Evolutionary conservation across 2,113 vertebrate genomes (phyloP).

Genomic region (Calypte anna): DNA sequence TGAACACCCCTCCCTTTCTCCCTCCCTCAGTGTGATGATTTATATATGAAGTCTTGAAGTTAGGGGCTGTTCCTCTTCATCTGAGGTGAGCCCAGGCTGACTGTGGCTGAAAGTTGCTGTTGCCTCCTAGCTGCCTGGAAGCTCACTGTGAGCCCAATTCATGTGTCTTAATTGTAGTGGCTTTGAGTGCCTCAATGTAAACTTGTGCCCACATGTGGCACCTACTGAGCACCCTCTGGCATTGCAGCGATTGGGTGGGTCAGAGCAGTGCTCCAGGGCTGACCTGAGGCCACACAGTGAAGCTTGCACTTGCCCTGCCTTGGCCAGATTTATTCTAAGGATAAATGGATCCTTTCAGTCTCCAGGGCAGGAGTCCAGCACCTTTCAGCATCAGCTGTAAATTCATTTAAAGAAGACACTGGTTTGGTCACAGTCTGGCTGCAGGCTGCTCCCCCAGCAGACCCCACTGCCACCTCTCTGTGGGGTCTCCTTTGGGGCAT

Average conservation of each 20-base stretch:
- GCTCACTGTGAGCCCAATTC: not conserved
- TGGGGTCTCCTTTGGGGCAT: not conserved
- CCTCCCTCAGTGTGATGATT: constrained; percentile 1
- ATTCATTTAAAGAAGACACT: constrained; percentile 6
- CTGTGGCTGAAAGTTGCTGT: constrained; percentile 59
- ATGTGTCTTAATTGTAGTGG: not conserved
- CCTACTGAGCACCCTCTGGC: not conserved
- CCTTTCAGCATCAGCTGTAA: constrained; percentile 56
- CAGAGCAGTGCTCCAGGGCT: not conserved
- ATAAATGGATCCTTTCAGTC: constrained; percentile 7
- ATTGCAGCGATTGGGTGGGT: not conserved
- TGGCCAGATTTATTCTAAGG: not conserved
- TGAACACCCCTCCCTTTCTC: constrained; percentile 5
- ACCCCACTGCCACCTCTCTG: not conserved
- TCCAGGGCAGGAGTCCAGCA: constrained; percentile 38
- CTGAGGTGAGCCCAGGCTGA: not conserved
- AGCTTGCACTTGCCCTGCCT: not conserved
- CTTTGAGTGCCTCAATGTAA: not conserved
- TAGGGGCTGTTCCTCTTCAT: not conserved
- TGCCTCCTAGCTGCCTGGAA: constrained; percentile 33
- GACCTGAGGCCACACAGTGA: not conserved
- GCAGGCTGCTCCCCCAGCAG: constrained; percentile 18
- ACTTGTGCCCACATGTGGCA: not conserved
- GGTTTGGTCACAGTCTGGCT: not conserved
- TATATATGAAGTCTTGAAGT: not conserved